phyloP scores from a whole-genome alignment of 2,888 invertebrate species.

The Bellardia bayeri region DNA sequence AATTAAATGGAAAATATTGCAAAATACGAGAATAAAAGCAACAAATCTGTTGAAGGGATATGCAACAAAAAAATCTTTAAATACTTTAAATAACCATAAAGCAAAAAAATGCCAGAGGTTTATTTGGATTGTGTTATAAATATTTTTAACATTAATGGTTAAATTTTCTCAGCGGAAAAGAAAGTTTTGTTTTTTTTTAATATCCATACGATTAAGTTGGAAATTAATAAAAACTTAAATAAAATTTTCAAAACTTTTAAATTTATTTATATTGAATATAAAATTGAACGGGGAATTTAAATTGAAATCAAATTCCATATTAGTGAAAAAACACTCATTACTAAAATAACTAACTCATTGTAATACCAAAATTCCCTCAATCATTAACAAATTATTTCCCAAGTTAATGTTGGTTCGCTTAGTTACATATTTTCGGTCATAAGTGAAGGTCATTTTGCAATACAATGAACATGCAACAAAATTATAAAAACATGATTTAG shows the following conservation, averaged over 20 bases:
- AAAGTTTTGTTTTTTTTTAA: background rate
- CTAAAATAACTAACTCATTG: background rate
- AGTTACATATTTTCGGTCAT: background rate
- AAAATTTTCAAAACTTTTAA: too few species aligned
- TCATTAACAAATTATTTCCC: conserved; percentile 35
- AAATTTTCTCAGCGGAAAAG: background rate
- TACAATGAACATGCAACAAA: conserved; percentile 11
- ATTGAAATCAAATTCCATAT: too few species aligned
- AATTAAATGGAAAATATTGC: conserved; percentile 64
- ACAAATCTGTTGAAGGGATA: conserved; percentile 30
- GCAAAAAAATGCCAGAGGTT: conserved; percentile 16
- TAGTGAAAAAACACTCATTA: too few species aligned
- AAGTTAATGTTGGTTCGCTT: background rate
- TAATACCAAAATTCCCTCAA: background rate
- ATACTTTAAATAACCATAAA: conserved; percentile 36
- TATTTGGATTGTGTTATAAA: conserved; percentile 19
- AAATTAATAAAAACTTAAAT: too few species aligned
- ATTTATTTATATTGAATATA: too few species aligned
- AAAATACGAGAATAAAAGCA: background rate
- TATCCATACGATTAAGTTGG: too few species aligned
- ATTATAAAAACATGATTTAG: conserved; percentile 16
- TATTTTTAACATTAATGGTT: background rate
- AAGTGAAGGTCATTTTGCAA: conserved; percentile 52
- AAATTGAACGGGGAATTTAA: too few species aligned
- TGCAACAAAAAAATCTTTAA: conserved; percentile 14